Percentiles rank a stretch among this genome's conserved stretches.
Evolutionary conservation across 2,888 invertebrate genomes (phyloP).

Genomic region (Timandra comae): DNA sequence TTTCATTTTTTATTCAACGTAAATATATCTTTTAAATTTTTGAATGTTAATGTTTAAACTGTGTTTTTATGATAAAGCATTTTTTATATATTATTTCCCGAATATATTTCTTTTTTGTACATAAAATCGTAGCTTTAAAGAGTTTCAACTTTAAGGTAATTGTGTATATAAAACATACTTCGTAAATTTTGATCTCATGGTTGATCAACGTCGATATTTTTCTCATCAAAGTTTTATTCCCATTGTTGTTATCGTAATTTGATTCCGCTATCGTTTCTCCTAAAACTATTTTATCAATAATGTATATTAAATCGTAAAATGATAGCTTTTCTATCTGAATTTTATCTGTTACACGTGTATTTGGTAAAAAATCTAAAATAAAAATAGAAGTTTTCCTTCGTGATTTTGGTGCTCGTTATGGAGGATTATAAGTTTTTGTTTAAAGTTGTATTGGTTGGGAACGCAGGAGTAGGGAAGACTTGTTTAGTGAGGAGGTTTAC

Average conservation of each 20-base stretch:
- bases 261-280: conserved; percentile 11
- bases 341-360: conserved; percentile 22
- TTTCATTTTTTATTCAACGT: too few species aligned
- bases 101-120: too few species aligned
- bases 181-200: conserved; percentile 5
- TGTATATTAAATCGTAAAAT: conserved; percentile 47
- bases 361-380: conserved; percentile 12
- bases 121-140: too few species aligned
- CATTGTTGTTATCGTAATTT: conserved; percentile 29
- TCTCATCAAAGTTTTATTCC: conserved; percentile 12
- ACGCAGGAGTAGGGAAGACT: conserved; percentile 98
- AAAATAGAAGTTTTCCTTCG: conserved; percentile 22
- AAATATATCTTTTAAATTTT: too few species aligned
- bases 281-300: conserved; percentile 47
- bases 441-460: conserved; percentile 98
- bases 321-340: conserved; percentile 36
- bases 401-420: conserved; percentile 76
- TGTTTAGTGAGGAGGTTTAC: conserved; percentile 97
- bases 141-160: too few species aligned
- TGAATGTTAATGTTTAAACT: too few species aligned
- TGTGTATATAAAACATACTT: too few species aligned
- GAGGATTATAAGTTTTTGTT: conserved; percentile 99
- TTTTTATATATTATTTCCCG: too few species aligned
- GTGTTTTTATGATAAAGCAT: too few species aligned
- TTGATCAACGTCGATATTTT: conserved; percentile 32